These are phyloP conservation scores for Drosophila athabasca DNA, from an alignment of 1,140 invertebrate species.

Conservation along the genomic window DNA sequence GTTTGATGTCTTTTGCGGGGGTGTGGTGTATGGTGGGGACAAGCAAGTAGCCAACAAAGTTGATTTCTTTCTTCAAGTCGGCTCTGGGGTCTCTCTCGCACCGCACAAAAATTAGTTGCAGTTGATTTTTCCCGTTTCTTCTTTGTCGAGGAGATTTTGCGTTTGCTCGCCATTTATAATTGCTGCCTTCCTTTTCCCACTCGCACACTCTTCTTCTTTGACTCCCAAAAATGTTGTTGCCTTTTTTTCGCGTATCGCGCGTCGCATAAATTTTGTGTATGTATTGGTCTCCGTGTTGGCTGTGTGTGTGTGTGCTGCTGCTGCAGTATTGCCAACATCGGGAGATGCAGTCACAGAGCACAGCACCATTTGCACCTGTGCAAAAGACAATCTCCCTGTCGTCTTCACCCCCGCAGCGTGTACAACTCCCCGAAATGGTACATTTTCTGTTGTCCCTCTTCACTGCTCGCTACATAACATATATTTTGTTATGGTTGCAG, in stretches of 20 bases:
- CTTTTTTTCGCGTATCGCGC: slow-evolving; percentile 57
- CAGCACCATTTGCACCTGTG: slow-evolving; percentile 71
- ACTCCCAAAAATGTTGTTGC: too few species aligned
- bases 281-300: slow-evolving; percentile 53
- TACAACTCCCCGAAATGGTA: slow-evolving; percentile 25
- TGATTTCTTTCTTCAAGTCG: slow-evolving; percentile 37
- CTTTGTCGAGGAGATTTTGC: background rate
- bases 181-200: slow-evolving; percentile 25
- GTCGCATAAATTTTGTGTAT: slow-evolving; percentile 77
- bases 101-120: slow-evolving; percentile 2
- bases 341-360: slow-evolving; percentile 53
- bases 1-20: slow-evolving; percentile 39
- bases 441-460: slow-evolving; percentile 35
- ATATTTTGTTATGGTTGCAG: slow-evolving; percentile 42
- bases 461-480: slow-evolving; percentile 13
- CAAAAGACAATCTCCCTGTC: slow-evolving; percentile 58
- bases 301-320: slow-evolving; percentile 16
- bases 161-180: slow-evolving; percentile 33
- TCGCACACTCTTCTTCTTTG: slow-evolving; percentile 41
- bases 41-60: slow-evolving; percentile 12
- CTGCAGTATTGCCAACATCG: slow-evolving; percentile 72
- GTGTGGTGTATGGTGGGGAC: slow-evolving; percentile 3
- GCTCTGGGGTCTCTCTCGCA: slow-evolving; percentile 18
- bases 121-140: slow-evolving; percentile 29
- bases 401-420: slow-evolving; percentile 17